Conservation (phyloP, 2,797 vertebrate genomes). For the Rhynchonycteris naso region DNA sequence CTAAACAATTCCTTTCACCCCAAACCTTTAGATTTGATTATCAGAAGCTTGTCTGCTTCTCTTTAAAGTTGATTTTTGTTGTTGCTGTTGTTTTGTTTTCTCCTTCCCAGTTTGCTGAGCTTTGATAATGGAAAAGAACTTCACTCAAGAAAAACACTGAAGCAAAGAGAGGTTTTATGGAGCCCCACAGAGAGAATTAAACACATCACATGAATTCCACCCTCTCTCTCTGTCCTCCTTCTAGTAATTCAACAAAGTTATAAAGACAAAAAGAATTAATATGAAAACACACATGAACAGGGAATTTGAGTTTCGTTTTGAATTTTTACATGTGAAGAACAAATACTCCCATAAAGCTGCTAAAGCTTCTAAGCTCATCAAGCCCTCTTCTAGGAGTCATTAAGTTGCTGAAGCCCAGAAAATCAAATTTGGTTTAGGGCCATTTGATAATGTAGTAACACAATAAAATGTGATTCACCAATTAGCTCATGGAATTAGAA, state of each 20-base stretch:
- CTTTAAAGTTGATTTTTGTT: constrained; percentile 64
- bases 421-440: constrained; percentile 62
- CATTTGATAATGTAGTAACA: constrained; percentile 61
- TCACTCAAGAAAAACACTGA: constrained; percentile 73
- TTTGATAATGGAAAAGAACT: constrained; percentile 79
- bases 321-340: constrained; percentile 66
- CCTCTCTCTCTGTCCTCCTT: constrained; percentile 11
- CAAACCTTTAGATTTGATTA: constrained; percentile 59
- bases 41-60: constrained; percentile 69
- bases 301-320: constrained; percentile 74
- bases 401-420: constrained; percentile 68
- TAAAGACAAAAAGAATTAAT: constrained; percentile 66
- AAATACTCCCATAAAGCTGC: constrained; percentile 48
- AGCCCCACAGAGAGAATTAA: constrained; percentile 75
- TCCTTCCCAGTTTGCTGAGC: constrained; percentile 60
- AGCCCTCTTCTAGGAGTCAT: constrained; percentile 64
- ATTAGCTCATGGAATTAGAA: constrained; percentile 72
- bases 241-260: not conserved
- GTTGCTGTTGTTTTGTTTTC: constrained; percentile 62
- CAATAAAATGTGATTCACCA: constrained; percentile 70
- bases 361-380: constrained; percentile 59
- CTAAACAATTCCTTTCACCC: constrained; percentile 32
- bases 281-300: constrained; percentile 49
- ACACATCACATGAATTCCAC: constrained; percentile 63
- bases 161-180: constrained; percentile 77